These are phyloP conservation scores for Natator depressus DNA, from an alignment of 2,113 vertebrate species.

Conservation along the genomic window DNA sequence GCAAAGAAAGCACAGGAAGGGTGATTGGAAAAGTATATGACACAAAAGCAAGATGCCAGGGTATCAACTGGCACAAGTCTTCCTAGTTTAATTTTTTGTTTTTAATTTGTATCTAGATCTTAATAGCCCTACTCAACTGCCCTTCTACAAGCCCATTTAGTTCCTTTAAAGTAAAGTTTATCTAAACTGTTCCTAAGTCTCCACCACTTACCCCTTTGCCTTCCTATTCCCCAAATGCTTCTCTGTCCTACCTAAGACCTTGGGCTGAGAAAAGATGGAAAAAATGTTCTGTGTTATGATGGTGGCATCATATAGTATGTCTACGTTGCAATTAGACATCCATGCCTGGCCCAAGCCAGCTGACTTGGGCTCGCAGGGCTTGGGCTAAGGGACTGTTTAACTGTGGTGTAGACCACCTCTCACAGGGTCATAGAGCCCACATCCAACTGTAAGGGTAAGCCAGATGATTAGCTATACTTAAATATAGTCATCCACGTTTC, in stretches of 20 bases:
- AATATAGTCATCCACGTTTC: background rate
- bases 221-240: background rate
- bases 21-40: background rate
- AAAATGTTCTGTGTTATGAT: background rate
- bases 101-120: background rate
- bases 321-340: background rate
- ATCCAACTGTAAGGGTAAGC: background rate
- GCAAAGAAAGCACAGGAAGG: background rate
- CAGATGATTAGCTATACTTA: background rate
- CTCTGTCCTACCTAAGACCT: background rate
- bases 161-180: background rate
- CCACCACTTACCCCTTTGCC: background rate
- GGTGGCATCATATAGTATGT: background rate
- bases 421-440: background rate
- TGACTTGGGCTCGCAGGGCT: background rate
- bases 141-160: background rate
- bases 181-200: background rate
- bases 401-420: background rate
- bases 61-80: background rate
- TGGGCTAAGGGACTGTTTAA: background rate
- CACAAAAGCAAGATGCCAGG: background rate
- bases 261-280: background rate
- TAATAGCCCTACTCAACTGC: background rate
- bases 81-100: background rate
- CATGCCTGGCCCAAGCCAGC: background rate